Conservation (phyloP, 1,140 invertebrate species). For the Elymnias hypermnestra region DNA sequence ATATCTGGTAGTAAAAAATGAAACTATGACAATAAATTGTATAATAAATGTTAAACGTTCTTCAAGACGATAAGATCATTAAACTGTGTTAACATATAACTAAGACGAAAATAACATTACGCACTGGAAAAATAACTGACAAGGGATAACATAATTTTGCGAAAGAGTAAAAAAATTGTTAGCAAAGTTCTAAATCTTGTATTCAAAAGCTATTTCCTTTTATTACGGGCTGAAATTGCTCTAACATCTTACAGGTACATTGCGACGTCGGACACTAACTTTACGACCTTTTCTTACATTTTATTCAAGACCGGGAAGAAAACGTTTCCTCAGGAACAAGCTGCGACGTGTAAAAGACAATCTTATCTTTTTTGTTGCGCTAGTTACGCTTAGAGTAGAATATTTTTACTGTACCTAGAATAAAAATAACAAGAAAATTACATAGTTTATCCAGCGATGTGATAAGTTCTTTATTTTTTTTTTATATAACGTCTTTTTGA, state of each 20-base stretch:
- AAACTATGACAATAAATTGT: too few species aligned
- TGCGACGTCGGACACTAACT: constrained; percentile 4
- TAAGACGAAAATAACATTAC: too few species aligned
- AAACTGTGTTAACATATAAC: too few species aligned
- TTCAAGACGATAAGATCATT: too few species aligned
- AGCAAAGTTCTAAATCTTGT: constrained; percentile 4
- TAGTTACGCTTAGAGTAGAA: constrained; percentile 3
- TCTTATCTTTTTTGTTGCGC: constrained; percentile 8
- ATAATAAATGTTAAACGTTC: too few species aligned
- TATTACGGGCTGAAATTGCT: constrained; percentile 8
- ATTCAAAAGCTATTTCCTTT: constrained; percentile 10
- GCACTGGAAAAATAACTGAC: too few species aligned
- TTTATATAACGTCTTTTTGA: too few species aligned
- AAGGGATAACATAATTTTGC: too few species aligned
- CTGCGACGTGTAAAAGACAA: constrained; percentile 12
- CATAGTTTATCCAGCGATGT: too few species aligned
- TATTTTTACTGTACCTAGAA: background rate
- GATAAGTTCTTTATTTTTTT: too few species aligned
- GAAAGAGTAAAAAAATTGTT: background rate
- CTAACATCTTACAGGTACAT: constrained; percentile 6
- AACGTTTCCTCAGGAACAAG: constrained; percentile 8
- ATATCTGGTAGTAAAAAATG: too few species aligned
- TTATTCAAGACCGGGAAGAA: constrained; percentile 16
- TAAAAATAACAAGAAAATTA: background rate
- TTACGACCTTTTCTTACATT: constrained; percentile 18